Base-by-base conservation (phyloP, 2,113 vertebrate species). In the Nycticorax nycticorax region DNA sequence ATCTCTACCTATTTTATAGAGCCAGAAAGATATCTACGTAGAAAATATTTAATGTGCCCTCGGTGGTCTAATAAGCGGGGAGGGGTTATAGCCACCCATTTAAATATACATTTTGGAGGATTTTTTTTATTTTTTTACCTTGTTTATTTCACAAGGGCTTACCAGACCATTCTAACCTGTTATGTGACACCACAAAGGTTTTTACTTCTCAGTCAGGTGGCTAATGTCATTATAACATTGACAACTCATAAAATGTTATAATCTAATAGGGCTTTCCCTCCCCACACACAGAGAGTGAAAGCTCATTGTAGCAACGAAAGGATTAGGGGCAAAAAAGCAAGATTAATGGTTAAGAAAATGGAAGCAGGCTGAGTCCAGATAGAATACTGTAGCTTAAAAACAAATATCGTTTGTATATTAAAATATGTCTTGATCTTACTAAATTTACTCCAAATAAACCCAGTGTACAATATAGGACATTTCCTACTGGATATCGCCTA, bases 221-320 rank as follows among this genome's bases (percentile, higher is more conserved):
- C 93, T 98, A 96, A 97, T 97, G 94, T 95, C 97, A 97, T 98
- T 97, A 97, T 96, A 97, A 91, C 72, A 7, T 96, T 97, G 97
- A 98, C 97, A 98, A 97, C 92, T 93, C 89, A 97, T 97, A 97
- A 97, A 98, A 97, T 89, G 97, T 97, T 97, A 97, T 97, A 97
- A 98, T 98, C 94, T 96, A 97, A 97, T 91, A 68, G 85, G 81
- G 85, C 67, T 95, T 96, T 97, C 91, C 89, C 43, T 93, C 76
- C 76, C 57, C 90, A 92, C 69, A 83, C 50, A 59, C 73, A 77
- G 60, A 24, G 4, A 74, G 56, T 63, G 82, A 96, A 96, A 97
- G 74, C 89, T 96, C 81, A 86, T 32, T 91, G 73, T 82, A 94
- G 88, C 56, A 96, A 91, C 86, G 76, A 95, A 86, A 83, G 91